Evolutionary conservation across 2,888 invertebrate species (phyloP).

Genomic region (Philonicus albiceps): DNA sequence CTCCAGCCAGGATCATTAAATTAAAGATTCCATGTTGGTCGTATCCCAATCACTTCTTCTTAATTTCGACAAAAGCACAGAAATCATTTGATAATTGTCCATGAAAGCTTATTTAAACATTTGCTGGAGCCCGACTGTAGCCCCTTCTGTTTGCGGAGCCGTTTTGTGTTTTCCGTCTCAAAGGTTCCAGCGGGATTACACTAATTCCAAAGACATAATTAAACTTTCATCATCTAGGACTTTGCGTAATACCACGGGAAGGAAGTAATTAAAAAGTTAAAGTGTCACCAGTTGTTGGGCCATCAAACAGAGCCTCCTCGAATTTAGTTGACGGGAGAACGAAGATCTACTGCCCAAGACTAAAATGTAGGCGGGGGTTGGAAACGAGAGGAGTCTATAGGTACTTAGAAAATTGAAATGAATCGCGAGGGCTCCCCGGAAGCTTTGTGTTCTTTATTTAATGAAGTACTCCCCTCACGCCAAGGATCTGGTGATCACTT

Average conservation of each 20-base stretch:
- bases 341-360: neutral
- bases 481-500: neutral
- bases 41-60: neutral
- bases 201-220: conserved; percentile 14
- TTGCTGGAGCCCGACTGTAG: neutral
- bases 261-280: conserved; percentile 31
- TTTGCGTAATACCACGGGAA: conserved; percentile 25
- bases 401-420: conserved; percentile 2
- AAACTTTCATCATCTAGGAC: conserved; percentile 25
- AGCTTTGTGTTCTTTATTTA: conserved; percentile 3
- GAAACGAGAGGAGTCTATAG: neutral
- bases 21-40: neutral
- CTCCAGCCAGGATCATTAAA: neutral
- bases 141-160: neutral
- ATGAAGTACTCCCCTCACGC: neutral
- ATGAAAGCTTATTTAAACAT: neutral
- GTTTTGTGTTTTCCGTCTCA: neutral
- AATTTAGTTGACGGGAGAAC: neutral
- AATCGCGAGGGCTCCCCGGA: neutral
- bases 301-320: conserved; percentile 12
- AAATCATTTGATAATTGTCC: neutral
- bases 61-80: neutral
- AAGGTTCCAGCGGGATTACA: conserved; percentile 17
- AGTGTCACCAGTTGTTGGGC: conserved; percentile 29
- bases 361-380: neutral